Conservation (phyloP, 2,888 invertebrate species). For the Agapostemon virescens region DNA sequence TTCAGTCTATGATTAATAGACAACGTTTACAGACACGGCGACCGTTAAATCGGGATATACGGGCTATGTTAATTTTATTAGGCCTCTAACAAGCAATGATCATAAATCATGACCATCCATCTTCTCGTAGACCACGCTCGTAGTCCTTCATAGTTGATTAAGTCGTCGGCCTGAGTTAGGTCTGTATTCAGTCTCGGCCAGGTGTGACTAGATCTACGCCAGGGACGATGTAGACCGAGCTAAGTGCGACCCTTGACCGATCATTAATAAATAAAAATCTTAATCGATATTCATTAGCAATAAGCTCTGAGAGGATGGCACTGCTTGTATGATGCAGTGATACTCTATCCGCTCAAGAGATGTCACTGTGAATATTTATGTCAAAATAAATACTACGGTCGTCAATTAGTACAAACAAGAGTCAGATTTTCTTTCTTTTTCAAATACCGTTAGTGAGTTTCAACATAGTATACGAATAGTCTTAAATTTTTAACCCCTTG, state of each 20-base stretch:
- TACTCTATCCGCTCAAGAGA: no score
- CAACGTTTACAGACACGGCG: not conserved
- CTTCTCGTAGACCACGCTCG: not conserved
- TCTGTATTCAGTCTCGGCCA: not conserved
- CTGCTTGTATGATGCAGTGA: no score
- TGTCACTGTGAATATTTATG: no score
- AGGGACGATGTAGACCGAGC: not conserved
- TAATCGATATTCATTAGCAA: not conserved
- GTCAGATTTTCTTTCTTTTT: no score
- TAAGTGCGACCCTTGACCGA: not conserved
- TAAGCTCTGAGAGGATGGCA: no score
- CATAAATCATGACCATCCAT: not conserved
- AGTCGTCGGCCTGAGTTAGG: not conserved
- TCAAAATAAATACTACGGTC: no score
- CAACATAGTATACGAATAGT: no score
- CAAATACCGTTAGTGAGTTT: no score
- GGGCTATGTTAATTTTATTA: conserved; percentile 6
- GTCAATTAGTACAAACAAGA: no score
- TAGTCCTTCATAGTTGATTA: not conserved
- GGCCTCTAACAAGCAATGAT: not conserved
- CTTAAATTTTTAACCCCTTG: no score
- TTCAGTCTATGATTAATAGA: not conserved
- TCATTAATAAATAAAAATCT: not conserved
- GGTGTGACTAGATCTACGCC: not conserved
- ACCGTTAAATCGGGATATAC: not conserved